These are phyloP conservation scores for Hippocampus barbouri DNA, from an alignment of 2,113 vertebrate species.

Conservation along the genomic window DNA sequence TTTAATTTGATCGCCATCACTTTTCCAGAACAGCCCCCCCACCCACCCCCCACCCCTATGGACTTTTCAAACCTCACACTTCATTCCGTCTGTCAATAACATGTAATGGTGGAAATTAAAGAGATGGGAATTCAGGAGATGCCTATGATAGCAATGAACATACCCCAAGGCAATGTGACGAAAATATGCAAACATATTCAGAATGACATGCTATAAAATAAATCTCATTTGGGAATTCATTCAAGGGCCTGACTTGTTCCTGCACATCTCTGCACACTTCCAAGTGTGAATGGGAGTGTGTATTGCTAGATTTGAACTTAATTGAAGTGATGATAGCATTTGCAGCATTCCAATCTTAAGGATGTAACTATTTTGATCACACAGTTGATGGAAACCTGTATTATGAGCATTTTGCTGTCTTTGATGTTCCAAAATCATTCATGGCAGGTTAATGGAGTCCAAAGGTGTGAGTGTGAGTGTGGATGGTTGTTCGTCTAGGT, in stretches of 20 bases:
- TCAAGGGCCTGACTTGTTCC: slow-evolving; percentile 16
- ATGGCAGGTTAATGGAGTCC: too few species aligned
- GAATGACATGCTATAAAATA: slow-evolving; percentile 11
- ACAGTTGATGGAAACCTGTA: not conserved
- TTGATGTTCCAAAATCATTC: too few species aligned
- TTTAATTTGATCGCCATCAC: too few species aligned
- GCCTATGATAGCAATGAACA: not conserved
- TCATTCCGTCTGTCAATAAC: not conserved
- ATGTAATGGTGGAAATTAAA: not conserved
- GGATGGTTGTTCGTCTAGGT: too few species aligned
- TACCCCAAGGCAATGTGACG: not conserved
- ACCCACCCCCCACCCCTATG: too few species aligned
- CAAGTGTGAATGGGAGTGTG: not conserved
- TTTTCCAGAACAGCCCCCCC: not conserved
- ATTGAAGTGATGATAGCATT: too few species aligned
- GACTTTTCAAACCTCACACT: slow-evolving; percentile 2
- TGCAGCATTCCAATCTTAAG: not conserved
- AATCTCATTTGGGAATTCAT: slow-evolving; percentile 25
- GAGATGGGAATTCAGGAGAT: slow-evolving; percentile 1
- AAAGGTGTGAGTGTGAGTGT: too few species aligned
- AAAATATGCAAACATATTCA: slow-evolving; percentile 29
- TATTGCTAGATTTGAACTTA: not conserved
- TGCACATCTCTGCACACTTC: not conserved
- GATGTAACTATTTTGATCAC: not conserved
- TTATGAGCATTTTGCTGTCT: too few species aligned